Evolutionary conservation across 2,888 invertebrate genomes (phyloP), one percentile per base, ranked within the genome.

Genomic region (Actias luna): DNA sequence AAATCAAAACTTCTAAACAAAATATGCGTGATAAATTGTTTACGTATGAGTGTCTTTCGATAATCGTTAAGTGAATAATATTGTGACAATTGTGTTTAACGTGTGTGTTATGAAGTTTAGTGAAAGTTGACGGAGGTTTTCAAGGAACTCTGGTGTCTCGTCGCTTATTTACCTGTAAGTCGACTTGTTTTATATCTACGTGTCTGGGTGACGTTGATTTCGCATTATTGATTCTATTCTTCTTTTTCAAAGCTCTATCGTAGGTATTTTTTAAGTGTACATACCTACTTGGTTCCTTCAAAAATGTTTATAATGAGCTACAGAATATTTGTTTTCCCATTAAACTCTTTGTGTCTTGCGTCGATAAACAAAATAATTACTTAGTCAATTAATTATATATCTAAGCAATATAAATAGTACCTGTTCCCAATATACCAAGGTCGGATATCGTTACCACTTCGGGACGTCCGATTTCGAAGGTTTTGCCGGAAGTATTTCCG

Each of bases 31-130:
- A 82, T 85, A 55, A 83, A 83, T 82, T 83, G 70, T 78, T 76
- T 81, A 81, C 85, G 77, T 76, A 74, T 76, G 73, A 82, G 89
- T 90, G 90, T 83, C 80, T 78, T 71, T 75, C 74, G 79, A 76
- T 80, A 80, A 72, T 80, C 77, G 77, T 76, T 79, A 75, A 82
- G 89, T 89, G 89, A 79, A 78, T 86, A 80, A 79, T 81, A 83
- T 83, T 79, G 85, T 84, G 82, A 82, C 78, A 74, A 76, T 77
- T 78, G 89, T 87, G 87, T 73, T 74, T 67, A 77, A 84, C 80
- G 82, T 76, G 80, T 87, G 87, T 92, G 91, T 87, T 88, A 92
- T 92, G 92, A 88, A 85, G 88, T 85, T 87, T 80, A 79, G 83
- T 83, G 87, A 84, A 79, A 85, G 88, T 87, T 91, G 87, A 89